Base-by-base conservation (phyloP, 2,888 invertebrate species). In the Ditula angustiorana region DNA sequence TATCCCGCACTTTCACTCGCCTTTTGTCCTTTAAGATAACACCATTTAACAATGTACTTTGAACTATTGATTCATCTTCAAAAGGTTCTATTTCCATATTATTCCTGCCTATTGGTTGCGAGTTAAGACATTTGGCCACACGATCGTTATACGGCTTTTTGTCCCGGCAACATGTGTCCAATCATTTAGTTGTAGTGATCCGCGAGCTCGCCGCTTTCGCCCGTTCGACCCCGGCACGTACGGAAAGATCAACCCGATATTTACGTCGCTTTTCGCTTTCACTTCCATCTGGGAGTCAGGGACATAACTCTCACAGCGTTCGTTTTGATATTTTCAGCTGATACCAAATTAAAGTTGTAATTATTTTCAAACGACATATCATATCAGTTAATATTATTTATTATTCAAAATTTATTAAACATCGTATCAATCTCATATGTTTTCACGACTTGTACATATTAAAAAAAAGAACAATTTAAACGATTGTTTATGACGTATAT, bases 221-320 rank as follows among this genome's bases (percentile, higher is more conserved):
- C 46, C 37, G 55, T 10, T 2, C 37, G 61, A 61, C 53, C 58
- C 53, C 52, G 24, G 52, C 64, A 64, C 58, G 64, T 64, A 37
- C 58, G 26, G 35, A 63, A 64, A 64, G 58, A 63, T 64, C 58
- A 64, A 64, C 53, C 62, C 52, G 41, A 50, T 52, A 46, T 52
- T 63, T 53, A 21, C 37, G 24, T 30, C 50, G 57, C 21, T 64
- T 56, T 50, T 59, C 58, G 44, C 28, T 64, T 64, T 53, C 58
- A 37, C 33, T 58, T 58, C 33, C 23, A 53, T 23, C 52, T 33
- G 21, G 24, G 56, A 41, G 24, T n/a, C 2, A 13, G 56, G 33
- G 33, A 44, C 30, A 19, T 57, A 16, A 30, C 19, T 21, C 19
- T 37, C 50, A 52, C 19, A 10, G 10, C 10, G 5, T 41, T 41